Evolutionary conservation across 2,113 vertebrate species (phyloP), one percentile per base, ranked within the genome.

Genomic region (Eulacestoma nigropectus): DNA sequence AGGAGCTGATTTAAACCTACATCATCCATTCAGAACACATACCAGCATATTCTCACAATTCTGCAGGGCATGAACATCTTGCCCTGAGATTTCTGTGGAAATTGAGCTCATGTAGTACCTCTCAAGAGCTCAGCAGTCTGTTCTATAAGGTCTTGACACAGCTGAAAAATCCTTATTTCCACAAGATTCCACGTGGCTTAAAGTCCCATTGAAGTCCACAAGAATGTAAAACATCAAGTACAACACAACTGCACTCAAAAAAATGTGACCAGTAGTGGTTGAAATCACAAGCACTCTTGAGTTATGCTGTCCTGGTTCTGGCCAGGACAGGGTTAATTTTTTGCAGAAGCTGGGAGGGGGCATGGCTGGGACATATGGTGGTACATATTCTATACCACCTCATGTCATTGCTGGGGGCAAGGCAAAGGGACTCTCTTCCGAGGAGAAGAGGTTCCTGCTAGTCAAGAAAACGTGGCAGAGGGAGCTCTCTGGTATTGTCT

Each of bases 391-490:
- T 46, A 13, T 15, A 53, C 11, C 30, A 32, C 21, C 9, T 75
- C 17, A 22, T 30, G 16, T 26, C 25, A 68, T 26, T 53, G 46
- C 7, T 0, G 0, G 39, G 12, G 15, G 11, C 6, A 10, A 67
- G 20, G 20, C 9, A 53, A 75, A 76, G 62, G 17, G 6, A 35
- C 25, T 12, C 12, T 44, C 11, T n/a, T 46, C 13, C 3, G 3
- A 42, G 42, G 26, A 25, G 23, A 52, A 39, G 29, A 56, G 13
- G 9, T 9, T 41, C 19, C 20, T 47, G 12, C 53, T 47, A 26
- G 11, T 41, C 14, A 52, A 53, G 13, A 47, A 26, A 65, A 21
- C 0, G 0, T 13, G 8, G 20, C 1, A 1, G 32, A 64, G 21
- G 32, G 9, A 73, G 42, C 11, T 6, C 0, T 1, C 14, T 41